phyloP scores from a whole-genome alignment of 2,888 invertebrate genomes.

The Scaptomyza polygonia region DNA sequence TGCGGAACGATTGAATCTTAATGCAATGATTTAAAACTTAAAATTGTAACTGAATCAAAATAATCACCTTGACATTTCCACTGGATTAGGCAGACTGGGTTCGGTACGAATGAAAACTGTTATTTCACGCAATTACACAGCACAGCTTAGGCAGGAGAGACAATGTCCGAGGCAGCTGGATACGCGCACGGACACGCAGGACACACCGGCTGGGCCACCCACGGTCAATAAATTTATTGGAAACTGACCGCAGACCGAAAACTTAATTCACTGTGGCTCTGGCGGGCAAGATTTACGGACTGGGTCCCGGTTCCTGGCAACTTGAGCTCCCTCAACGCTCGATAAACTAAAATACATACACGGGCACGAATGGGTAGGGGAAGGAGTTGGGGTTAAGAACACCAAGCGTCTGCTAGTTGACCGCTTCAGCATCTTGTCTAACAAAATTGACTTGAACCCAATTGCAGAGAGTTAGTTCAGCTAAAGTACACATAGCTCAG shows the following conservation, averaged over 20 bases:
- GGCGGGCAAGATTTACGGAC: constrained; percentile 53
- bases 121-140: constrained; percentile 49
- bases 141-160: constrained; percentile 6
- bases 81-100: constrained; percentile 40
- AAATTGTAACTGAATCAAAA: constrained; percentile 16
- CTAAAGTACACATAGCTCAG: constrained; percentile 15
- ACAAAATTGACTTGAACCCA: constrained; percentile 50
- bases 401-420: constrained; percentile 7
- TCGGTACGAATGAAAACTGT: constrained; percentile 25
- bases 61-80: constrained; percentile 61
- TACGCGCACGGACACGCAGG: constrained; percentile 12
- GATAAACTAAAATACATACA: constrained; percentile 47
- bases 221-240: constrained; percentile 64
- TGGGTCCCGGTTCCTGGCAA: constrained; percentile 15
- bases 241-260: constrained; percentile 56
- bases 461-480: constrained; percentile 23
- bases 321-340: constrained; percentile 29
- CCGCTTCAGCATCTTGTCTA: constrained; percentile 25
- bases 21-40: not conserved
- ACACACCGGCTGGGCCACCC: constrained; percentile 28
- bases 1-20: not conserved
- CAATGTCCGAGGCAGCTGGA: constrained; percentile 7
- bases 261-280: constrained; percentile 57
- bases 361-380: constrained; percentile 8
- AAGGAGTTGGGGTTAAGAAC: not conserved